Conservation (phyloP, 2,113 vertebrate genomes). For the Myotis brandtii region DNA sequence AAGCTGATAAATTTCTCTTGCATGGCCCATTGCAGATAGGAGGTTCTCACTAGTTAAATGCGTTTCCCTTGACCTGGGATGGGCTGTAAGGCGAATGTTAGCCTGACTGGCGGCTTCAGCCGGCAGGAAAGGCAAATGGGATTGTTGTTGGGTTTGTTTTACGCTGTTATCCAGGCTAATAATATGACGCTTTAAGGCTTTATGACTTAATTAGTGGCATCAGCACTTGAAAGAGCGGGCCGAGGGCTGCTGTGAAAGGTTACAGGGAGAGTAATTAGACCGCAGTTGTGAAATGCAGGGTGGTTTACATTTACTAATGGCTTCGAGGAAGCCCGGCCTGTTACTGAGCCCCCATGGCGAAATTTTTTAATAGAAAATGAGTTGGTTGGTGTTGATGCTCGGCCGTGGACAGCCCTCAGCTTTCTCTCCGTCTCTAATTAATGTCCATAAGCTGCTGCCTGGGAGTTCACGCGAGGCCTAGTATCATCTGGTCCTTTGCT, state of each 20-base stretch:
- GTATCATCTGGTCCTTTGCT: not conserved
- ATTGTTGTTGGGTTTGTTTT: slow-evolving; percentile 62
- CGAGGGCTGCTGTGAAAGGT: slow-evolving; percentile 31
- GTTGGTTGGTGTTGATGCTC: not conserved
- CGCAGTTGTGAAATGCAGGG: slow-evolving; percentile 58
- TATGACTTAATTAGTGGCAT: slow-evolving; percentile 68
- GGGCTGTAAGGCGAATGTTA: not conserved
- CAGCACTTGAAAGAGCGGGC: slow-evolving; percentile 62
- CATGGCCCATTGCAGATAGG: fast-evolving
- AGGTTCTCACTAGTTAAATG: not conserved
- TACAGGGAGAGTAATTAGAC: slow-evolving; percentile 65
- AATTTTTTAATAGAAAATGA: not conserved
- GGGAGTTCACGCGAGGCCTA: not conserved
- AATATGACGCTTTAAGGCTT: slow-evolving; percentile 58
- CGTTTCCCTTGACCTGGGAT: not conserved
- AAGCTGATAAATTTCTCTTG: not conserved
- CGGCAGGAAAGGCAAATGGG: not conserved
- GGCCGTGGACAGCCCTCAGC: not conserved
- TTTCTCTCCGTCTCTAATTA: not conserved
- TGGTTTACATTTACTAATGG: slow-evolving; percentile 32
- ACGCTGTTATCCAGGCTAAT: slow-evolving; percentile 60
- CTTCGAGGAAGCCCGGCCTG: not conserved
- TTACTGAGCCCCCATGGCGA: not conserved
- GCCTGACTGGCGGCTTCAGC: not conserved
- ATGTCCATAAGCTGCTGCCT: not conserved